A percentile compares a stretch with the other conserved stretches of the same genome.
Conservation (phyloP, 2,888 invertebrate species). For the Myopa tessellatipennis region DNA sequence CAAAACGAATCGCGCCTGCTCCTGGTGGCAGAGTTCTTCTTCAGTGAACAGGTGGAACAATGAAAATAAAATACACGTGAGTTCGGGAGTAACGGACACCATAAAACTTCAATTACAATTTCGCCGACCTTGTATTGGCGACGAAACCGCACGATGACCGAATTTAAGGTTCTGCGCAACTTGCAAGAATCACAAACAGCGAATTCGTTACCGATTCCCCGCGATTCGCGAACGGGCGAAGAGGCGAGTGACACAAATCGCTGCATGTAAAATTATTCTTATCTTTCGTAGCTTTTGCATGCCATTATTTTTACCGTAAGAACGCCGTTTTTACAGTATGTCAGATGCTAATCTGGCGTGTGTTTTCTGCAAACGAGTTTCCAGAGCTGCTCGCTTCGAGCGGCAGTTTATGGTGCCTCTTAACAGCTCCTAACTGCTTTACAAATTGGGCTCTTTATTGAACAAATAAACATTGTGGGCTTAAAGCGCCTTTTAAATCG, state of each 20-base stretch:
- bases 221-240: not conserved
- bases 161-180: not conserved
- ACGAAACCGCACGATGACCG: not conserved
- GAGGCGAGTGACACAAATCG: not conserved
- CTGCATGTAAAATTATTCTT: not conserved
- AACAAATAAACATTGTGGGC: not conserved
- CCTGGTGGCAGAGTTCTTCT: too few relatives aligned
- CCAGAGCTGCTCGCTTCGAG: not conserved
- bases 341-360: not conserved
- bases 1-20: too few relatives aligned
- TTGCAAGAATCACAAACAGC: not conserved
- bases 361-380: not conserved
- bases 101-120: not conserved
- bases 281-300: not conserved
- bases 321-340: not conserved
- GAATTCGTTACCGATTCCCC: too few relatives aligned
- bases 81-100: not conserved
- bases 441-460: not conserved
- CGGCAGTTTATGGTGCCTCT: not conserved
- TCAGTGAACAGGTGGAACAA: too few relatives aligned
- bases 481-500: not conserved
- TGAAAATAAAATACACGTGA: not conserved
- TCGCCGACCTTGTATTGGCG: not conserved
- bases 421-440: not conserved
- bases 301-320: not conserved